These are phyloP conservation scores for Panopea generosa DNA, from an alignment of 2,888 invertebrate genomes.

Conservation along the genomic window DNA sequence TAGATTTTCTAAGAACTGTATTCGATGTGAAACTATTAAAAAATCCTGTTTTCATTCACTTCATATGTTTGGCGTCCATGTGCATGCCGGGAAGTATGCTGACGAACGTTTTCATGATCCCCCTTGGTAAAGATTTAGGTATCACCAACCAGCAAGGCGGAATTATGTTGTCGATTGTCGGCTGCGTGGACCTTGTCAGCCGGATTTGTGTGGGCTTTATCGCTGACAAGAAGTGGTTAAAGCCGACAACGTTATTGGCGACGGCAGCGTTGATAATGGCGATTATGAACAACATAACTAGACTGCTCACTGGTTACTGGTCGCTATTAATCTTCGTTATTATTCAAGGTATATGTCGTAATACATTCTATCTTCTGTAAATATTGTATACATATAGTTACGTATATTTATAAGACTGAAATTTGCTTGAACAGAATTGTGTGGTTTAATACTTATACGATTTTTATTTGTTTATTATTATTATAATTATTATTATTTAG, in stretches of 20 bases:
- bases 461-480: no score
- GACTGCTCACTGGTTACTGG: conserved; percentile 26
- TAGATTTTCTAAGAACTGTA: not conserved
- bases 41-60: conserved; percentile 24
- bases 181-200: conserved; percentile 38
- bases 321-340: conserved; percentile 25
- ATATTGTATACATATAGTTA: no score
- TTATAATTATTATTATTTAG: no score
- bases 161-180: conserved; percentile 43
- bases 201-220: conserved; percentile 25
- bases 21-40: conserved; percentile 31
- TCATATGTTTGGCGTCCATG: conserved; percentile 21
- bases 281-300: not conserved
- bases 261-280: conserved; percentile 12
- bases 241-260: conserved; percentile 20
- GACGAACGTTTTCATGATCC: conserved; percentile 41
- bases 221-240: conserved; percentile 20
- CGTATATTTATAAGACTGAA: no score
- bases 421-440: no score
- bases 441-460: no score
- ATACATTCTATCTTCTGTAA: no score
- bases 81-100: conserved; percentile 12
- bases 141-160: conserved; percentile 35
- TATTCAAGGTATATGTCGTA: conserved; percentile 19
- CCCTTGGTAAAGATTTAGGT: conserved; percentile 50